Percentiles rank a stretch among this genome's conserved stretches.
Evolutionary conservation across 92 coral and sea anemone species (phyloP).

Genomic region (Phenganax subtilis): DNA sequence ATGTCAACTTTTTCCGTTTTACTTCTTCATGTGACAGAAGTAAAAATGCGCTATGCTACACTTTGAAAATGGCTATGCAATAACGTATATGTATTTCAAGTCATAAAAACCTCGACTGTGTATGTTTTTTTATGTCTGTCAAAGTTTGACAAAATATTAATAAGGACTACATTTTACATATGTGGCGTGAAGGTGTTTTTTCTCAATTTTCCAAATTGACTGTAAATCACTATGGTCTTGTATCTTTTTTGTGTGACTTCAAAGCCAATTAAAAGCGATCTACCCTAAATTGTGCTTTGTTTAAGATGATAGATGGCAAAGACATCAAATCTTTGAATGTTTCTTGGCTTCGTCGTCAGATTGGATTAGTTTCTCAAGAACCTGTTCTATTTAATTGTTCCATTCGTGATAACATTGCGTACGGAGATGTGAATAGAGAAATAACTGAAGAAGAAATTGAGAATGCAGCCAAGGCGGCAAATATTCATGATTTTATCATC

Average conservation of each 20-base stretch:
- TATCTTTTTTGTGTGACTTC: not conserved
- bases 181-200: too few species aligned
- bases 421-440: slow-evolving; percentile 74
- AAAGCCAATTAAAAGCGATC: not conserved
- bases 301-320: slow-evolving; percentile 67
- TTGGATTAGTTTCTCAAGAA: slow-evolving; percentile 93
- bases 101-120: too few species aligned
- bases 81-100: too few species aligned
- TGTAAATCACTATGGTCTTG: too few species aligned
- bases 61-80: too few species aligned
- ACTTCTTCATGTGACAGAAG: too few species aligned
- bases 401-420: slow-evolving; percentile 89
- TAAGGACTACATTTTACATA: too few species aligned
- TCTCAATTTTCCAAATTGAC: too few species aligned
- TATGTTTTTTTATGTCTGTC: too few species aligned
- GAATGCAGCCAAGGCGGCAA: slow-evolving; percentile 84
- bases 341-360: slow-evolving; percentile 83
- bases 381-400: slow-evolving; percentile 86
- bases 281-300: not conserved
- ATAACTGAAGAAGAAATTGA: slow-evolving; percentile 73
- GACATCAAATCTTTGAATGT: slow-evolving; percentile 68
- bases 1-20: too few species aligned
- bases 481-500: slow-evolving; percentile 89
- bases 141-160: too few species aligned
- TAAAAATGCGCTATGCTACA: too few species aligned